Evolutionary conservation across 2,797 vertebrate genomes (phyloP).

Genomic region (Micrastur ruficollis): DNA sequence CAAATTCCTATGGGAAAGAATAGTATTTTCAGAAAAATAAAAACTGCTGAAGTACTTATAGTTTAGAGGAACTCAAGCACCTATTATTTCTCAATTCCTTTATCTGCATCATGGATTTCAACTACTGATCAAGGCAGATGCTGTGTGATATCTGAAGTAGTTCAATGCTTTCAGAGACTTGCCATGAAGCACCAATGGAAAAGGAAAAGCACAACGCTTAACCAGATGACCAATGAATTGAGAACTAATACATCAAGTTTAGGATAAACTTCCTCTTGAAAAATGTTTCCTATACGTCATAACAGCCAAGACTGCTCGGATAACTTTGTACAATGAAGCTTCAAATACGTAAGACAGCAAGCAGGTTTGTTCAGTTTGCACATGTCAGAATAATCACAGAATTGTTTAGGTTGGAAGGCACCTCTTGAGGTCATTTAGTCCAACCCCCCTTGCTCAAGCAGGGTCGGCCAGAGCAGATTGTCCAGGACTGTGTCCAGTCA

Average conservation of each 20-base stretch:
- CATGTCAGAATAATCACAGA: neutral
- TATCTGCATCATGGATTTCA: neutral
- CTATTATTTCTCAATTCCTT: neutral
- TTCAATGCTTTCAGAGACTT: neutral
- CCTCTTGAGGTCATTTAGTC: neutral
- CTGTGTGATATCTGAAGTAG: neutral
- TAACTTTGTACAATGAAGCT: neutral
- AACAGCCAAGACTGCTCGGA: neutral
- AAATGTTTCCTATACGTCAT: neutral
- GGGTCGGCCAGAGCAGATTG: neutral
- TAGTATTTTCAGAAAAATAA: neutral
- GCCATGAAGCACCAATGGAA: neutral
- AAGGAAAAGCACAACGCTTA: neutral
- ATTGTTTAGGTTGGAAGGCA: neutral
- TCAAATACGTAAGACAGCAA: neutral
- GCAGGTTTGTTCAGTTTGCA: neutral
- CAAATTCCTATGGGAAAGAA: neutral
- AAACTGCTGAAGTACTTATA: neutral
- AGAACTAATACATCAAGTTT: neutral
- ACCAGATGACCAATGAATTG: neutral
- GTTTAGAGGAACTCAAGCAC: neutral
- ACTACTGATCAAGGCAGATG: neutral
- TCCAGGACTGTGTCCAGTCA: neutral
- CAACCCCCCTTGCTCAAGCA: neutral
- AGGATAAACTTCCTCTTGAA: neutral